Conservation (phyloP, 2,888 invertebrate genomes). For the Dryadula phaetusa region DNA sequence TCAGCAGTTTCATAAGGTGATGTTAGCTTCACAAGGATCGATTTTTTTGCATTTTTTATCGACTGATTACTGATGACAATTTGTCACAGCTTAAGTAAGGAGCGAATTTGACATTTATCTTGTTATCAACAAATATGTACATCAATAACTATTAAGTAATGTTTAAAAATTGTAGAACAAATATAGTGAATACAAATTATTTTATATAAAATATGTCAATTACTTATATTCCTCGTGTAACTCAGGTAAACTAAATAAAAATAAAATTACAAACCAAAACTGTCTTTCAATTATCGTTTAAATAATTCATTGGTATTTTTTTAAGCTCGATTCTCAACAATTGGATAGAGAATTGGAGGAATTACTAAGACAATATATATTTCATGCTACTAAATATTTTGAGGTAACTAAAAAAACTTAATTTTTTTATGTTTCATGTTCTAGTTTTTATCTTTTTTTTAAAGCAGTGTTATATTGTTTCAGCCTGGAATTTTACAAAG, state of each 20-base stretch:
- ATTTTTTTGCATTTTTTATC: neutral
- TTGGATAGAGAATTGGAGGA: slow-evolving; percentile 91
- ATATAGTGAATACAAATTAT: neutral
- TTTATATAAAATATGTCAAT: slow-evolving; percentile 60
- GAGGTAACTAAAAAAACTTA: slow-evolving; percentile 77
- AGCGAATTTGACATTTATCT: neutral
- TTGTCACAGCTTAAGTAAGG: neutral
- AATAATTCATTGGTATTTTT: slow-evolving; percentile 14
- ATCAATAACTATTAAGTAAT: neutral
- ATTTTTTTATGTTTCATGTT: slow-evolving; percentile 3
- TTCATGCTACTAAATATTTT: slow-evolving; percentile 86
- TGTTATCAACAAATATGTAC: neutral
- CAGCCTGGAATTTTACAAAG: slow-evolving; percentile 86
- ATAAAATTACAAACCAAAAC: too few relatives aligned
- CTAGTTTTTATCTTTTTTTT: neutral
- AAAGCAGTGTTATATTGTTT: slow-evolving; percentile 52
- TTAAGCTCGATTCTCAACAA: slow-evolving; percentile 90
- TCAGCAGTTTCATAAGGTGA: too few relatives aligned
- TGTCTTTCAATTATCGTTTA: slow-evolving; percentile 7
- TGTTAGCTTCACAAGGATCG: neutral
- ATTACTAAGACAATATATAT: slow-evolving; percentile 87
- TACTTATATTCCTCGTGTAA: slow-evolving; percentile 73
- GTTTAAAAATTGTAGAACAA: neutral
- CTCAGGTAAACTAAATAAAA: slow-evolving; percentile 70
- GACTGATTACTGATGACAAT: neutral